These are phyloP conservation scores for Glossophaga mutica DNA, from an alignment of 2,797 vertebrate species.

Conservation along the genomic window DNA sequence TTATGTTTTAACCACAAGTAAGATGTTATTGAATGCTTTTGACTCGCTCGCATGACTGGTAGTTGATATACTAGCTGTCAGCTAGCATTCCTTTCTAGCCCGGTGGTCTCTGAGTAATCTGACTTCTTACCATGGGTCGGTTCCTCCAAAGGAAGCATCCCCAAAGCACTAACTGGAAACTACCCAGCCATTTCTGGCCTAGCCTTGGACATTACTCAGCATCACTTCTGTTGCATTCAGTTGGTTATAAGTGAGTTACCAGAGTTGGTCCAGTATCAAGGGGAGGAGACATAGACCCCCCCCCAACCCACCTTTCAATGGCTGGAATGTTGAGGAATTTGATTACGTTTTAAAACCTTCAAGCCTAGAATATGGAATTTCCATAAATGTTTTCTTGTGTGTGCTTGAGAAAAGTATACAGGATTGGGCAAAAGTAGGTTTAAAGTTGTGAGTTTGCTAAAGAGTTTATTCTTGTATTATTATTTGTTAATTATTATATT, in stretches of 20 bases:
- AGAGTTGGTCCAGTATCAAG: background rate
- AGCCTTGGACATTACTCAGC: background rate
- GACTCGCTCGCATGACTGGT: background rate
- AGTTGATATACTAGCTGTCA: background rate
- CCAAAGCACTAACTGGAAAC: background rate
- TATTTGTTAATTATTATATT: background rate
- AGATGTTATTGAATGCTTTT: background rate
- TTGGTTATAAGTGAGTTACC: background rate
- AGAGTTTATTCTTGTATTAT: background rate
- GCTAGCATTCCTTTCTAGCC: background rate
- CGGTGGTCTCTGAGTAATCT: background rate
- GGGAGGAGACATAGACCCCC: background rate
- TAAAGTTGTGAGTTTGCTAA: background rate
- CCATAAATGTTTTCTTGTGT: background rate
- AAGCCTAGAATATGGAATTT: background rate
- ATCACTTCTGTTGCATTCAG: background rate
- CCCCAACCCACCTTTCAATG: background rate
- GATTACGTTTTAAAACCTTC: background rate
- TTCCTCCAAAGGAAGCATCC: background rate
- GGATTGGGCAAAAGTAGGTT: background rate
- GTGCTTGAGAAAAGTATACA: background rate
- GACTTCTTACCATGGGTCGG: background rate
- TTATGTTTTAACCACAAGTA: background rate
- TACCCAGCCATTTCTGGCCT: background rate
- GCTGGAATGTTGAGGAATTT: background rate